Conservation (phyloP, 2,888 invertebrate species). For the Volucella zonaria region DNA sequence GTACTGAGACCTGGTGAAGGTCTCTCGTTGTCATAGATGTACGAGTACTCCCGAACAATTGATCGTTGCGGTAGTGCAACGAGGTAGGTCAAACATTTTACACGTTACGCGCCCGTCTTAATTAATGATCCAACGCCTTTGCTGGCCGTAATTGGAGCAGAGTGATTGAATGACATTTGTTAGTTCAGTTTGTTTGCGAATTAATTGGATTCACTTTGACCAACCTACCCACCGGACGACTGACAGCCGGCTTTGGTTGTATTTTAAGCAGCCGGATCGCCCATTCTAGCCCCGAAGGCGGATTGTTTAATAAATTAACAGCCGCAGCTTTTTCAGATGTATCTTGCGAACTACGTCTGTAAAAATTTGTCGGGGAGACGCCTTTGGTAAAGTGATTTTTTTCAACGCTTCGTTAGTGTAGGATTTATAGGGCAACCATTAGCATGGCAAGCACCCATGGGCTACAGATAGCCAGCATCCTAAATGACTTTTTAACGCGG, state of each 20-base stretch:
- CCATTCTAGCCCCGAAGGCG: slow-evolving; percentile 66
- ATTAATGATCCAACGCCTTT: slow-evolving; percentile 72
- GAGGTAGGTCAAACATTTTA: slow-evolving; percentile 70
- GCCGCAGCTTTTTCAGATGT: slow-evolving; percentile 28
- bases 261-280: slow-evolving; percentile 68
- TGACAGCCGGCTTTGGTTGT: too few species aligned
- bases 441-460: slow-evolving; percentile 64
- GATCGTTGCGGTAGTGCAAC: slow-evolving; percentile 56
- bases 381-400: slow-evolving; percentile 74
- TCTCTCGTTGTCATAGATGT: slow-evolving; percentile 55
- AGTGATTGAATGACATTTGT: slow-evolving; percentile 73
- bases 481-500: slow-evolving; percentile 72
- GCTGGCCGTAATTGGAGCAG: slow-evolving; percentile 64
- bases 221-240: slow-evolving; percentile 26
- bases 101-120: slow-evolving; percentile 29
- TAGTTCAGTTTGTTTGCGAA: slow-evolving; percentile 50
- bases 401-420: slow-evolving; percentile 73
- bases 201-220: slow-evolving; percentile 59
- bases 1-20: slow-evolving; percentile 40
- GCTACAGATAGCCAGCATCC: slow-evolving; percentile 35
- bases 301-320: slow-evolving; percentile 72
- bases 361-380: slow-evolving; percentile 35
- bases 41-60: slow-evolving; percentile 55
- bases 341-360: slow-evolving; percentile 39
- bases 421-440: slow-evolving; percentile 69